A percentile compares a stretch with the other conserved stretches of the same genome.
phyloP scores from a whole-genome alignment of 23 tunicate genomes.

The Trididemnum miniatum region DNA sequence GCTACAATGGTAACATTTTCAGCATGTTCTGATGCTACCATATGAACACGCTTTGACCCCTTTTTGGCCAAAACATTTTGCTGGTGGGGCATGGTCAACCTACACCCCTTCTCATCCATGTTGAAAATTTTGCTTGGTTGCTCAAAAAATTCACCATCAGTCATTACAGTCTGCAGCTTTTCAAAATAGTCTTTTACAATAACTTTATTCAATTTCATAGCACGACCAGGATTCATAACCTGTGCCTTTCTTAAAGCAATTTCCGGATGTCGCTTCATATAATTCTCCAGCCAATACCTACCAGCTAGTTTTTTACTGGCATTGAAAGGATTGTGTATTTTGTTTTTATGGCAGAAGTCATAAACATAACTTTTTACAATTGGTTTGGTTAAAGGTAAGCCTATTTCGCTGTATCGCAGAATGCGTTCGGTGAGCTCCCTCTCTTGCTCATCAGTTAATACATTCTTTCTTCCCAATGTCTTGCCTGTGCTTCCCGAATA shows the following conservation, averaged over 20 bases:
- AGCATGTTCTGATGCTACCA: constrained; percentile 3
- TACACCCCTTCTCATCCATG: constrained; percentile 38
- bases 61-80: constrained; percentile 10
- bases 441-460: constrained; percentile 28
- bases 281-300: constrained; percentile 3
- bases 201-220: constrained; percentile 8
- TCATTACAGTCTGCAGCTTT: constrained; percentile 17
- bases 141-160: constrained; percentile 6
- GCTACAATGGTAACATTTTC: constrained; percentile 34
- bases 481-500: not conserved
- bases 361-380: constrained; percentile 34
- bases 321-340: constrained; percentile 21
- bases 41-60: constrained; percentile 17
- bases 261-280: constrained; percentile 17
- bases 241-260: constrained; percentile 27
- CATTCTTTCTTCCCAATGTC: constrained; percentile 26
- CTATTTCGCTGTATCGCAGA: constrained; percentile 19
- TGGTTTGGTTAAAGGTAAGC: constrained; percentile 8
- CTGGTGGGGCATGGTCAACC: constrained; percentile 30
- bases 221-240: constrained; percentile 33
- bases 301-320: constrained; percentile 9
- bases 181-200: constrained; percentile 31
- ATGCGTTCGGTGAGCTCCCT: constrained; percentile 2
- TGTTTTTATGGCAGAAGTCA: constrained; percentile 16
- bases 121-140: constrained; percentile 10